A percentile compares a stretch with the other conserved stretches of the same genome.
Evolutionary conservation across 2,797 vertebrate species (phyloP).

Genomic region (Siniperca obscura): DNA sequence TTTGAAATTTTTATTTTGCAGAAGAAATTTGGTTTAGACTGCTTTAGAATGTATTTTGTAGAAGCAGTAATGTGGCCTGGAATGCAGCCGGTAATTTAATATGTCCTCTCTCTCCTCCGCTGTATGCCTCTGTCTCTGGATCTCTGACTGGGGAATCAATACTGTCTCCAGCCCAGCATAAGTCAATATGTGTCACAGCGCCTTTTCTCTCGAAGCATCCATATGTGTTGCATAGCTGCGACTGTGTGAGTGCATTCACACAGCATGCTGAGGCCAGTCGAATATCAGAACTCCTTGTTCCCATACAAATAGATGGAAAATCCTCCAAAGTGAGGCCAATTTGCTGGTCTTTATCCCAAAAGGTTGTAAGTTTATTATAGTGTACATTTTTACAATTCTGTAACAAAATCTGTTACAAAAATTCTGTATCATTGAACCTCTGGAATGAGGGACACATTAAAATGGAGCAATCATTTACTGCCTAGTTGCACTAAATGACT

Average conservation of each 20-base stretch:
- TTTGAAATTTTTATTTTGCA: constrained; percentile 29
- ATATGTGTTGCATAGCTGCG: constrained; percentile 59
- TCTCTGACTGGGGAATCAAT: constrained; percentile 78
- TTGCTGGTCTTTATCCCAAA: constrained; percentile 28
- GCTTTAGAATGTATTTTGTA: constrained; percentile 30
- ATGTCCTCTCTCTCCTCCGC: constrained; percentile 32
- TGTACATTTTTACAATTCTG: neutral
- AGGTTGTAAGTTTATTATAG: neutral
- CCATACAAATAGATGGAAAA: constrained; percentile 19
- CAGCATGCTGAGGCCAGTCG: constrained; percentile 21
- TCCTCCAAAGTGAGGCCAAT: constrained; percentile 8
- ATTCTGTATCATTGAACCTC: neutral
- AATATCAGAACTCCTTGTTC: constrained; percentile 25
- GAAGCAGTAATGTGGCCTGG: constrained; percentile 38
- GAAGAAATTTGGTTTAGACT: constrained; percentile 2
- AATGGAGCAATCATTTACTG: neutral
- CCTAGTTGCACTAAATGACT: constrained; percentile 24
- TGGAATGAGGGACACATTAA: neutral
- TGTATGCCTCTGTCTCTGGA: constrained; percentile 62
- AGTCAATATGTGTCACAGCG: constrained; percentile 80
- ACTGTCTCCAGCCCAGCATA: constrained; percentile 70
- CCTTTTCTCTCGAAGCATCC: constrained; percentile 65
- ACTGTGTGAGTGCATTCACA: constrained; percentile 43
- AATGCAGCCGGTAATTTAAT: constrained; percentile 56
- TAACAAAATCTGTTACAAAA: neutral